These are phyloP conservation scores for Rotaria magnacalcarata DNA, from an alignment of 2,888 invertebrate genomes.

Conservation along the genomic window DNA sequence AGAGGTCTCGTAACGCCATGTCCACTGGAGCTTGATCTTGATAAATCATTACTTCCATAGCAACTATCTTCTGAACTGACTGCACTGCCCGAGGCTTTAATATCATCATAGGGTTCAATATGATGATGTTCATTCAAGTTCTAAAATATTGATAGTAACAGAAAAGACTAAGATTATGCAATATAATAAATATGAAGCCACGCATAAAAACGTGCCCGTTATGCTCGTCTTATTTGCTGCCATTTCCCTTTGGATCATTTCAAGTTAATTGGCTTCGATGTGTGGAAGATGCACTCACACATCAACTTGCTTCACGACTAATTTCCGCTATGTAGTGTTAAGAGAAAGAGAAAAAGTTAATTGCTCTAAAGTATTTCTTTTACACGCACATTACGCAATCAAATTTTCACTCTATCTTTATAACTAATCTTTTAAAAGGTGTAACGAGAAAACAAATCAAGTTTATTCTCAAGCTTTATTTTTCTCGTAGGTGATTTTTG, in stretches of 20 bases:
- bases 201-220: background rate
- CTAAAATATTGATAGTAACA: background rate
- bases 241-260: conserved; percentile 18
- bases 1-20: conserved; percentile 3
- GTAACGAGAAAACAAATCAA: no score
- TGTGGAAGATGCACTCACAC: conserved; percentile 25
- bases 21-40: conserved; percentile 8
- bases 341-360: background rate
- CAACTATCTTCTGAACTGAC: conserved; percentile 27
- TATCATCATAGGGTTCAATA: background rate
- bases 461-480: no score
- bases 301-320: conserved; percentile 11
- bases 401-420: background rate
- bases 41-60: conserved; percentile 35
- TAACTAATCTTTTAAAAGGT: no score
- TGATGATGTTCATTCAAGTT: background rate
- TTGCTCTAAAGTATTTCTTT: background rate
- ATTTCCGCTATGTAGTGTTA: conserved; percentile 10
- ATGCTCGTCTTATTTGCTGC: background rate
- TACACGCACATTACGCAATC: background rate
- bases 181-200: background rate
- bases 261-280: conserved; percentile 10
- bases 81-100: background rate
- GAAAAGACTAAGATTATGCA: background rate
- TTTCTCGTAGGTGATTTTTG: no score